A percentile compares a stretch with the other conserved stretches of the same genome.
phyloP scores from a whole-genome alignment of 2,113 vertebrate species.

The Empidonax traillii region DNA sequence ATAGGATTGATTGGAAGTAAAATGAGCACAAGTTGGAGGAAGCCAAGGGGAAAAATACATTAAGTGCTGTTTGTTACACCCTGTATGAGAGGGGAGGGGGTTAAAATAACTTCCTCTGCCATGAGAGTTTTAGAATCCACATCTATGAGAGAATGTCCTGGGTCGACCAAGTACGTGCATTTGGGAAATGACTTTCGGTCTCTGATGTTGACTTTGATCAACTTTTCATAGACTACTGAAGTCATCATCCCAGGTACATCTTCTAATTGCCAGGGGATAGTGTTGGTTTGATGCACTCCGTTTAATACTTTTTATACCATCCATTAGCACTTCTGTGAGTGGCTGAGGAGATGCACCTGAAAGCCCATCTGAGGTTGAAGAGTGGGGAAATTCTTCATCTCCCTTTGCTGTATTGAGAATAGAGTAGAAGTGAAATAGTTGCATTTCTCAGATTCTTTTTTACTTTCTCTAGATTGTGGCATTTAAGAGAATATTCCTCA shows the following conservation, averaged over 20 bases:
- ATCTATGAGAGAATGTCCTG: not conserved
- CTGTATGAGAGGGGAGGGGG: too few species aligned
- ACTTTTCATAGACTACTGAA: not conserved
- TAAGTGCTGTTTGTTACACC: not conserved
- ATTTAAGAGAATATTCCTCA: not conserved
- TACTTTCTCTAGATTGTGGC: not conserved
- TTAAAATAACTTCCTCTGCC: not conserved
- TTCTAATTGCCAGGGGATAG: not conserved
- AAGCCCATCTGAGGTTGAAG: not conserved
- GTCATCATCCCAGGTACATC: not conserved
- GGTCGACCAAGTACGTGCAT: not conserved
- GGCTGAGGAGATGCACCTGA: not conserved
- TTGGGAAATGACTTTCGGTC: not conserved
- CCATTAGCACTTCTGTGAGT: not conserved
- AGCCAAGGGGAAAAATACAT: not conserved
- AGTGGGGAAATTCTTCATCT: not conserved
- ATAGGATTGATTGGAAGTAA: not conserved
- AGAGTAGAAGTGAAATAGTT: not conserved
- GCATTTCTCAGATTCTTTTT: not conserved
- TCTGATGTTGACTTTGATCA: not conserved
- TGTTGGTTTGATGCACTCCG: not conserved
- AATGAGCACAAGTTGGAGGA: not conserved
- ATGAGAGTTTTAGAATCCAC: not conserved
- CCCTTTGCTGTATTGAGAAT: not conserved
- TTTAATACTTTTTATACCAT: not conserved